These are phyloP conservation scores for Tenthredo mesomela DNA, from an alignment of 2,888 invertebrate species.

Conservation along the genomic window DNA sequence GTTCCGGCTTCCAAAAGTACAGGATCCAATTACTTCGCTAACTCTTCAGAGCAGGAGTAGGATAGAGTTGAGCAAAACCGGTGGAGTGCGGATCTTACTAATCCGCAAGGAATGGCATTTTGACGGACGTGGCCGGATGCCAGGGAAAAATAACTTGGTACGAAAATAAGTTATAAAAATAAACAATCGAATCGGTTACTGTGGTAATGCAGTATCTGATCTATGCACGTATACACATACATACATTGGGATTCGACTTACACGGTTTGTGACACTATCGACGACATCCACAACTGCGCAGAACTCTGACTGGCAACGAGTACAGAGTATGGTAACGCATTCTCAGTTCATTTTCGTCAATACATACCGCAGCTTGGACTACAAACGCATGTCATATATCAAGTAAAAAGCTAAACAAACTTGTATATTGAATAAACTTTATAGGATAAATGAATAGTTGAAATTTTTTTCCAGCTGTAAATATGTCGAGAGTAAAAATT, in stretches of 20 bases:
- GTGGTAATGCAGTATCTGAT: conserved; percentile 13
- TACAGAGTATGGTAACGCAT: not conserved
- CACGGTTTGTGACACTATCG: conserved; percentile 16
- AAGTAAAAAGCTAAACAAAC: not conserved
- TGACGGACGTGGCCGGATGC: conserved; percentile 49
- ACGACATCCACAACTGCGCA: conserved; percentile 10
- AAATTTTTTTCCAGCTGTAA: not conserved
- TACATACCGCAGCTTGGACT: not conserved
- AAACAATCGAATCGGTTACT: conserved; percentile 34
- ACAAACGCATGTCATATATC: not conserved
- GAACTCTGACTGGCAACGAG: not conserved
- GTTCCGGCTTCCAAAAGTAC: conserved; percentile 14
- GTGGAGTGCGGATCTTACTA: conserved; percentile 45
- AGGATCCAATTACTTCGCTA: not conserved
- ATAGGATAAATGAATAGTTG: not conserved
- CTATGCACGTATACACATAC: not conserved
- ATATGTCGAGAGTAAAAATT: not conserved
- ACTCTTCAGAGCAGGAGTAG: not conserved
- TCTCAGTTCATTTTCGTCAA: not conserved
- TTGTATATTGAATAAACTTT: not conserved
- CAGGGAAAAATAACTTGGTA: conserved; percentile 47
- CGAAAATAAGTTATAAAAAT: conserved; percentile 50
- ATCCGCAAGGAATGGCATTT: conserved; percentile 52
- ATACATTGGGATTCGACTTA: not conserved
- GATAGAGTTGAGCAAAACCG: not conserved